Evolutionary conservation across 30 jellyfish, hydroid and myxozoan genomes (phyloP).

Genomic region (Turritopsis dohrnii): DNA sequence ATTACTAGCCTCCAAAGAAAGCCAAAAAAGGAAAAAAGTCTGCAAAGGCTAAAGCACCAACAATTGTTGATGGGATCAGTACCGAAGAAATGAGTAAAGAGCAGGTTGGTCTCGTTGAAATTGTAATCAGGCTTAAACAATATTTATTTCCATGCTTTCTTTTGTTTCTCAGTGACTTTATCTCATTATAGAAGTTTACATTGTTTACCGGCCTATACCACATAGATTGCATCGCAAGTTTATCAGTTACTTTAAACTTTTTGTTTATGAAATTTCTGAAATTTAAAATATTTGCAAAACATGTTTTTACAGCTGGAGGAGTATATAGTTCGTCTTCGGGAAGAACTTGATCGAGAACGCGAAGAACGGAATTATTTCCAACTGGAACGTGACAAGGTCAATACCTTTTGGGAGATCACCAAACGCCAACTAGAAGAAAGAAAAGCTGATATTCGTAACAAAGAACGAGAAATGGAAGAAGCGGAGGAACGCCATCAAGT

Average conservation of each 20-base stretch:
- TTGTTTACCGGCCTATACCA: no score
- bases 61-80: slow-evolving; percentile 87
- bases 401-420: slow-evolving; percentile 96
- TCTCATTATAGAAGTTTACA: no score
- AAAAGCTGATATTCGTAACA: slow-evolving; percentile 79
- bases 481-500: slow-evolving; percentile 98
- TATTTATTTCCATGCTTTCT: not conserved
- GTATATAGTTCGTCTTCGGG: slow-evolving; percentile 79
- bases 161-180: no score
- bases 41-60: slow-evolving; percentile 82
- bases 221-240: no score
- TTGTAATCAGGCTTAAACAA: not conserved
- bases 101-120: slow-evolving; percentile 44
- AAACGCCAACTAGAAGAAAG: slow-evolving; percentile 80
- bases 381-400: slow-evolving; percentile 90
- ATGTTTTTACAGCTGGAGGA: slow-evolving; percentile 63
- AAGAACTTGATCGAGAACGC: slow-evolving; percentile 94
- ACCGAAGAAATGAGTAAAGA: slow-evolving; percentile 93
- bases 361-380: slow-evolving; percentile 93
- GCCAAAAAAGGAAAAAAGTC: slow-evolving; percentile 69
- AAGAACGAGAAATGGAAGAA: slow-evolving; percentile 95
- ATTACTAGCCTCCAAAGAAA: slow-evolving; percentile 71
- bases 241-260: no score
- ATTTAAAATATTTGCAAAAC: not conserved
- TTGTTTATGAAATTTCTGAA: no score